Base-by-base conservation (phyloP, 2,113 vertebrate genomes). In the Chloebia gouldiae region DNA sequence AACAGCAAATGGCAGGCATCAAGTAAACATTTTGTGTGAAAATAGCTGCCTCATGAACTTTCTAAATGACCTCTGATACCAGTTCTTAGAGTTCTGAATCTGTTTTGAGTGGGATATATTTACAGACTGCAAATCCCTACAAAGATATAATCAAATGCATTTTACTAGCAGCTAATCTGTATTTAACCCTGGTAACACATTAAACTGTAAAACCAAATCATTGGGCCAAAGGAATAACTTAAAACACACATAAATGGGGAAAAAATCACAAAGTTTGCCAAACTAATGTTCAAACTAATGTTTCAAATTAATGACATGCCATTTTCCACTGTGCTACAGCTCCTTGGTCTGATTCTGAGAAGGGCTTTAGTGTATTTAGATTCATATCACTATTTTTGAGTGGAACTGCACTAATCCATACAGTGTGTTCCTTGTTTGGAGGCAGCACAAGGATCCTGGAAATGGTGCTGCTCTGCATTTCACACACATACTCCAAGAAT, bases 21-120 rank as follows among this genome's bases (percentile, higher is more conserved):
- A 1, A 25, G 21, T 22, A 92, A 93, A 90, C 61, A 76, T 63
- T 82, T n/a, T n/a, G 11, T 24, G 6, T 0, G 0, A 88, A 56
- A 94, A 94, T 15, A 91, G 51, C 63, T 93, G 30, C 35, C 44
- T 93, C 37, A n/a, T 56, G 54, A 77, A 87, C 78, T 82, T 94
- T 59, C 23, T 65, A 72, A 77, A 95, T 0, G 4, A 92, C 23
- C 50, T 68, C 33, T 80, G 45, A 31, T 54, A 50, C 59, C 50
- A 90, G 19, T 68, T 86, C 27, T 92, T 93, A 35, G 28, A 79
- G 24, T 50, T 93, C 42, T 65, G 56, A 83, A 86, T 86, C 40
- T 71, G 23, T 84, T 70, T 49, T 88, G 18, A 90, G n/a, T n/a
- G 24, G 44, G n/a, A 57, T 31, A 42, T 60, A 84, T 78, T 90